phyloP scores from a whole-genome alignment of 2,888 invertebrate species.

The Dexiosoma caninum region DNA sequence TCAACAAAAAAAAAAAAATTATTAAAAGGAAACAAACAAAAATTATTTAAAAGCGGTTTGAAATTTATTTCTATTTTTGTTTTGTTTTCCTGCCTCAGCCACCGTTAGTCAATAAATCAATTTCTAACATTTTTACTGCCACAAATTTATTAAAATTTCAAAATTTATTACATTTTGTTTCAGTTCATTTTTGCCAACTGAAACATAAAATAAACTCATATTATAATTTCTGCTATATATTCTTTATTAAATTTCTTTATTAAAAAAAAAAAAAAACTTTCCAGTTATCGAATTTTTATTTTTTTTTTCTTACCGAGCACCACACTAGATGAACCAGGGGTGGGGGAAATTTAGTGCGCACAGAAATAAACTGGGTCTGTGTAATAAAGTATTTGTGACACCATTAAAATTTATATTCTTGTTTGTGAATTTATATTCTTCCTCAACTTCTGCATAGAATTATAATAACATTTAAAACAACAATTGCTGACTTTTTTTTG shows the following conservation, averaged over 20 bases:
- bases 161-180: conserved; percentile 13
- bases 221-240: conserved; percentile 35
- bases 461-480: conserved; percentile 26
- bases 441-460: conserved; percentile 10
- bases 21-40: neutral
- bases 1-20: neutral
- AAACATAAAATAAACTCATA: neutral
- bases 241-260: neutral
- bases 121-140: conserved; percentile 36
- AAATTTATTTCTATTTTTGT: neutral
- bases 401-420: conserved; percentile 62
- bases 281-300: too few relatives aligned
- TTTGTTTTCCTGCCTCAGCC: too few relatives aligned
- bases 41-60: conserved; percentile 2
- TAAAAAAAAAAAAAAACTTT: neutral
- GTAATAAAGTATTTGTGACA: conserved; percentile 63
- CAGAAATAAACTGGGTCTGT: conserved; percentile 58
- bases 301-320: neutral
- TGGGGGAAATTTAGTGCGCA: neutral
- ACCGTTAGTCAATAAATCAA: conserved; percentile 55
- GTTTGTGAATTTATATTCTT: conserved; percentile 25
- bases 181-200: conserved; percentile 4
- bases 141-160: conserved; percentile 56
- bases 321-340: neutral
- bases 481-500: neutral